Base-by-base conservation (phyloP, 2,113 vertebrate species). In the Pedionomus torquatus region DNA sequence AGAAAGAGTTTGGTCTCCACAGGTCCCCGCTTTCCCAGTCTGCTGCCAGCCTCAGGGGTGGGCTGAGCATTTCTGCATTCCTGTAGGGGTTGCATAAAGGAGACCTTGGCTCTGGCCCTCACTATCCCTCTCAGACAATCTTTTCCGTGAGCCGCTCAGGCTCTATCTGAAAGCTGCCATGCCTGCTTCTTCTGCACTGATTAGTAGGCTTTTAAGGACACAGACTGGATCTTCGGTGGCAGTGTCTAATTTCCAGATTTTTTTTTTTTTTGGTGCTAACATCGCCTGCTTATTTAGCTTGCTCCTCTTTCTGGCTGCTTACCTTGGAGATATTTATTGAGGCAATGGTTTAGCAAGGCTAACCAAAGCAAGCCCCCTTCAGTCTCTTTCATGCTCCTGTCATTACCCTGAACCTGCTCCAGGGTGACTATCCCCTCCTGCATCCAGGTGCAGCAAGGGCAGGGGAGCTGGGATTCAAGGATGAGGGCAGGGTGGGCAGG, bases 401-500 rank as follows among this genome's bases (percentile, higher is more conserved):
- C 7, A 5, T 68, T 13, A 31, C 19, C 19, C 25, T 81, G 66
- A 51, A 60, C 14, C 7, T 69, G 25, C 25, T 77, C 25, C 51
- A 66, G 15, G 25, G 2, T 39, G 65, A 30, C 5, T 33, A 3
- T 60, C 7, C 90, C 26, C 35, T 76, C 30, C 75, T 79, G 30
- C 19, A 5, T 0, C 0, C 1, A 49, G 44, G 31, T 3, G 3
- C 23, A 60, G 43, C 33, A 68, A 66, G 33, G 37, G 7, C 44
- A 46, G 54, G 41, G 15, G 41, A 44, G 31, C 2, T 3, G 3
- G 13, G 31, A 46, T 17, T 31, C 0, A 1, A 9, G 24, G 31
- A 5, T 57, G 33, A 69, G 21, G 43, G 28, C 30, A 77, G 33
- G 41, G 25, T 2, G 13, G 21, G 20, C 33, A 86, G 20, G 49